phyloP scores from a whole-genome alignment of 1,140 invertebrate genomes.

The Dolichoris vasculosae region DNA sequence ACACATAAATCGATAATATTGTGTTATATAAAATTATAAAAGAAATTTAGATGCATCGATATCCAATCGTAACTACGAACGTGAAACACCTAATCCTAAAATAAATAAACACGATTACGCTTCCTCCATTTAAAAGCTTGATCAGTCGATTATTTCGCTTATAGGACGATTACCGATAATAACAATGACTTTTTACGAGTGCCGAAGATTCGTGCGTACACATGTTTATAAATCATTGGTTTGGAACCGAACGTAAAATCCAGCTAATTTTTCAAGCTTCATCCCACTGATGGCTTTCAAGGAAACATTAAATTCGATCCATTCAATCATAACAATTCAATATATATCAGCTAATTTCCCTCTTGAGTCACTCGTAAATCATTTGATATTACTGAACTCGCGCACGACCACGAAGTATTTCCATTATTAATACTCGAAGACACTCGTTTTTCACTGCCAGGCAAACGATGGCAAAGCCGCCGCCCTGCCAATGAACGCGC shows the following conservation, averaged over 20 bases:
- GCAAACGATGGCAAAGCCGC: not conserved
- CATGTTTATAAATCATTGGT: not conserved
- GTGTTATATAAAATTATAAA: too few relatives aligned
- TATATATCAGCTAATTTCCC: constrained; percentile 16
- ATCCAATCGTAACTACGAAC: too few relatives aligned
- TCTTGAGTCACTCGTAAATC: constrained; percentile 13
- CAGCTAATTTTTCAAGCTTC: not conserved
- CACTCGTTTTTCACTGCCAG: constrained; percentile 40
- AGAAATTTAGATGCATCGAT: too few relatives aligned
- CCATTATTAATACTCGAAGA: constrained; percentile 38
- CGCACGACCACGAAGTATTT: constrained; percentile 6
- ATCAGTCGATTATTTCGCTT: too few relatives aligned
- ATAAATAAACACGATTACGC: too few relatives aligned
- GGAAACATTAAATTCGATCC: not conserved
- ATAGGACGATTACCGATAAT: too few relatives aligned
- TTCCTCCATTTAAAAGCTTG: too few relatives aligned
- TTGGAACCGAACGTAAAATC: not conserved
- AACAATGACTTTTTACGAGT: too few relatives aligned
- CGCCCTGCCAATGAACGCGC: not conserved
- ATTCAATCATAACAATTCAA: not conserved
- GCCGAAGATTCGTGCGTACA: too few relatives aligned
- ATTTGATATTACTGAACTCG: not conserved
- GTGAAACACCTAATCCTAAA: too few relatives aligned
- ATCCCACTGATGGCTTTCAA: not conserved
- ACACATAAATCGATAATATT: too few relatives aligned